Conservation (phyloP, 2,113 vertebrate species). For the Turnix velox region DNA sequence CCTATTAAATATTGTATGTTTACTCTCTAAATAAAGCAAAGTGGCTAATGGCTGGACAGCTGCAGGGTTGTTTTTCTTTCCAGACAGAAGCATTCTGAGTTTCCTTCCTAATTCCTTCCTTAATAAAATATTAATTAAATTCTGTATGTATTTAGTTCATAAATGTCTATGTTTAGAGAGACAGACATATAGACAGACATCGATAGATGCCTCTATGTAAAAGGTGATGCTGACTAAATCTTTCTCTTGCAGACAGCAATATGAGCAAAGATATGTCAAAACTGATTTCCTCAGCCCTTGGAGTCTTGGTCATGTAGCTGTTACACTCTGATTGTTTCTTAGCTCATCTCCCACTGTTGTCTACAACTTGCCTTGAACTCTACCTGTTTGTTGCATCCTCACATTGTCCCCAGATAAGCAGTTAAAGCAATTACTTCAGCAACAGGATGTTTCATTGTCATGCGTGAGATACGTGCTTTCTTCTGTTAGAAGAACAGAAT, state of each 20-base stretch:
- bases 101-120: background rate
- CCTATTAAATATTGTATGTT: background rate
- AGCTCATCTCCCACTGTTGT: background rate
- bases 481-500: background rate
- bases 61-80: background rate
- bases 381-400: background rate
- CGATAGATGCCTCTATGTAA: background rate
- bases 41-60: background rate
- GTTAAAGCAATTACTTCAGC: background rate
- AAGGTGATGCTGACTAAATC: background rate
- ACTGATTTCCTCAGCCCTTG: background rate
- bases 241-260: background rate
- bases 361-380: background rate
- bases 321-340: background rate
- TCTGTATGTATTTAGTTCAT: background rate
- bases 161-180: background rate
- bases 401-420: background rate
- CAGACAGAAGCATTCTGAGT: background rate
- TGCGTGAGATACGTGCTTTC: background rate
- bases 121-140: background rate
- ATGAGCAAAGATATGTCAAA: background rate
- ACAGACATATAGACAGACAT: background rate
- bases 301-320: background rate
- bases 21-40: background rate
- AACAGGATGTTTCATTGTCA: background rate